A percentile compares a stretch with the other conserved stretches of the same genome.
Conservation (phyloP, 1,140 invertebrate genomes). For the Episyrphus balteatus region DNA sequence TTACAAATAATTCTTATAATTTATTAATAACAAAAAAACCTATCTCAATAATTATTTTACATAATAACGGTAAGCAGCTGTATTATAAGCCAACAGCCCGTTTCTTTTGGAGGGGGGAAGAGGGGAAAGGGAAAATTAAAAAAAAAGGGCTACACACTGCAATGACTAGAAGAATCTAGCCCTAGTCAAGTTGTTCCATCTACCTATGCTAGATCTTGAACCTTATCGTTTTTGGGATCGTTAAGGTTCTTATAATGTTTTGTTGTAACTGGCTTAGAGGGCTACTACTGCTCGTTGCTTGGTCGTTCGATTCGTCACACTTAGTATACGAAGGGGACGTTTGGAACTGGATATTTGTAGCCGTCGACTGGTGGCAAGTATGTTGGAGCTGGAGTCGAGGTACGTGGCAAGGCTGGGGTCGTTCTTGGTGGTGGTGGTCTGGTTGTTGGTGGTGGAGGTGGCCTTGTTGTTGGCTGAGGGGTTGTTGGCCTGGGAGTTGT, state of each 20-base stretch:
- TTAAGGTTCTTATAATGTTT: constrained; percentile 4
- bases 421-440: constrained; percentile 6
- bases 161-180: constrained; percentile 37
- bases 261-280: neutral
- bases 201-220: neutral
- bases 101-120: too few relatives aligned
- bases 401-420: neutral
- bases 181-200: constrained; percentile 17
- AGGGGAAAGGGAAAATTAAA: constrained; percentile 3
- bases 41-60: too few relatives aligned
- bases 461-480: constrained; percentile 1
- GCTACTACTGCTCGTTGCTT: too few relatives aligned
- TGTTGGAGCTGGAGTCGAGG: neutral
- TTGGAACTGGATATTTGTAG: constrained; percentile 39
- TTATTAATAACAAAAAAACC: too few relatives aligned
- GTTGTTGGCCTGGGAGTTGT: constrained; percentile 1
- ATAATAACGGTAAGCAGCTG: too few relatives aligned
- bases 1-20: too few relatives aligned
- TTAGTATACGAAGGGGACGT: constrained; percentile 36
- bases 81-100: too few relatives aligned
- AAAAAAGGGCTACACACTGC: constrained; percentile 26
- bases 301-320: neutral
- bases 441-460: constrained; percentile 3
- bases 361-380: constrained; percentile 13
- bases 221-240: neutral